phyloP scores from a whole-genome alignment of 2,797 vertebrate genomes.

The Oreonectes daqikongensis region DNA sequence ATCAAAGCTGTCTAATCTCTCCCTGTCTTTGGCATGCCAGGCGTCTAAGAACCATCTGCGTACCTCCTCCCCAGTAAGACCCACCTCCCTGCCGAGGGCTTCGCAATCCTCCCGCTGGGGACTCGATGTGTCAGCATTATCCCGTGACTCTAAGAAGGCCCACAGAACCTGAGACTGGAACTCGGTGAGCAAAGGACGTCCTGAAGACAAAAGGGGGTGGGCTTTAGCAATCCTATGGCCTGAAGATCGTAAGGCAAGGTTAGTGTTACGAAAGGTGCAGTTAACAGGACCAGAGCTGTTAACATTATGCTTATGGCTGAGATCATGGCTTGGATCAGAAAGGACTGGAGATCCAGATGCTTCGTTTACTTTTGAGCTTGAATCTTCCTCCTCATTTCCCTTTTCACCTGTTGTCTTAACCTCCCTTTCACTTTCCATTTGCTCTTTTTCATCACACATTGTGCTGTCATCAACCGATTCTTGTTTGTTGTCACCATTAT shows the following conservation, averaged over 20 bases:
- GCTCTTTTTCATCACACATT: slow-evolving; percentile 57
- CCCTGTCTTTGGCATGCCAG: slow-evolving; percentile 68
- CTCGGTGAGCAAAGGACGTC: slow-evolving; percentile 73
- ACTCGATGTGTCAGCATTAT: slow-evolving; percentile 76
- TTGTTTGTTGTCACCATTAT: slow-evolving; percentile 56
- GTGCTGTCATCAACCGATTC: slow-evolving; percentile 56
- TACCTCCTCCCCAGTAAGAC: slow-evolving; percentile 76
- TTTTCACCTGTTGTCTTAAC: slow-evolving; percentile 61
- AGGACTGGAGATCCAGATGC: slow-evolving; percentile 65
- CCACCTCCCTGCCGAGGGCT: slow-evolving; percentile 78
- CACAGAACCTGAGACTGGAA: slow-evolving; percentile 81
- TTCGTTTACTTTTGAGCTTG: slow-evolving; percentile 63
- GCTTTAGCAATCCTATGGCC: slow-evolving; percentile 62
- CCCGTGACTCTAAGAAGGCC: slow-evolving; percentile 81
- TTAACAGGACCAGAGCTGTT: slow-evolving; percentile 72
- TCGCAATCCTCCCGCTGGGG: slow-evolving; percentile 80
- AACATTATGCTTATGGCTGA: slow-evolving; percentile 70
- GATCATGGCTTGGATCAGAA: slow-evolving; percentile 71
- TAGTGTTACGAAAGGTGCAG: slow-evolving; percentile 65
- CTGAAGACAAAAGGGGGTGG: slow-evolving; percentile 51
- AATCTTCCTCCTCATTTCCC: slow-evolving; percentile 62
- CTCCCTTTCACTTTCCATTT: slow-evolving; percentile 65
- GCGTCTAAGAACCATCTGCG: slow-evolving; percentile 76
- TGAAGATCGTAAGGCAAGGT: slow-evolving; percentile 68
- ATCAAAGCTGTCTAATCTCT: slow-evolving; percentile 60